phyloP scores from a whole-genome alignment of 2,888 invertebrate species.

The Gymnoscelis rufifasciata region DNA sequence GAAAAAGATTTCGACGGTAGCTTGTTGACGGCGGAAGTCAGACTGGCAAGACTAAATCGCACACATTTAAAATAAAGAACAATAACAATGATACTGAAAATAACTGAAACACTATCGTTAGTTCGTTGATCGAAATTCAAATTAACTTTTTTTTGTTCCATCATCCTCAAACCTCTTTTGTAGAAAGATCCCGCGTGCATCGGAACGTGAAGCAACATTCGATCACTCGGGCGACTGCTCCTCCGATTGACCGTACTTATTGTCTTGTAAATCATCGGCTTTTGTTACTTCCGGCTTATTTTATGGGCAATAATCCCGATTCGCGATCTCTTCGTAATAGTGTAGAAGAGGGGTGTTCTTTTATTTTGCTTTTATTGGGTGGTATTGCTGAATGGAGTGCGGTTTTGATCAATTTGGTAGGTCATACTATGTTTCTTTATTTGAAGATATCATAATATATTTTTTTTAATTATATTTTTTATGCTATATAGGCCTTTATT shows the following conservation, averaged over 20 bases:
- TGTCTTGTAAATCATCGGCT: constrained; percentile 16
- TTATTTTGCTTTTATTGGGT: not conserved
- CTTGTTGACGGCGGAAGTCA: too few relatives aligned
- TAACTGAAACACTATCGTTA: too few relatives aligned
- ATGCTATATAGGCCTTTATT: too few relatives aligned
- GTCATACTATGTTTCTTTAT: too few relatives aligned
- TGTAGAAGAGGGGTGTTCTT: not conserved
- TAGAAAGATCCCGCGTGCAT: not conserved
- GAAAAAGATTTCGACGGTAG: too few relatives aligned
- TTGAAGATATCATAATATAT: too few relatives aligned
- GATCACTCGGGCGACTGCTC: not conserved
- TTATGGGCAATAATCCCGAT: constrained; percentile 5
- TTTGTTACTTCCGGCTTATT: constrained; percentile 3
- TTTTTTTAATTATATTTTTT: too few relatives aligned
- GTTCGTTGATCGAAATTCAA: too few relatives aligned
- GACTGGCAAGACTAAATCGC: too few relatives aligned
- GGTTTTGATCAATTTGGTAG: not conserved
- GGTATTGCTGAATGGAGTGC: too few relatives aligned
- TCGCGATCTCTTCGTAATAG: not conserved
- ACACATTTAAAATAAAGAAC: too few relatives aligned
- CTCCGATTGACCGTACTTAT: constrained; percentile 11
- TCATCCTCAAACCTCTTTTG: not conserved
- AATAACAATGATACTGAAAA: too few relatives aligned
- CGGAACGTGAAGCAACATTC: not conserved
- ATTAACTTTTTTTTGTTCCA: constrained; percentile 9